Conservation (phyloP, 92 coral and sea anemone species). For the Porites divaricata region DNA sequence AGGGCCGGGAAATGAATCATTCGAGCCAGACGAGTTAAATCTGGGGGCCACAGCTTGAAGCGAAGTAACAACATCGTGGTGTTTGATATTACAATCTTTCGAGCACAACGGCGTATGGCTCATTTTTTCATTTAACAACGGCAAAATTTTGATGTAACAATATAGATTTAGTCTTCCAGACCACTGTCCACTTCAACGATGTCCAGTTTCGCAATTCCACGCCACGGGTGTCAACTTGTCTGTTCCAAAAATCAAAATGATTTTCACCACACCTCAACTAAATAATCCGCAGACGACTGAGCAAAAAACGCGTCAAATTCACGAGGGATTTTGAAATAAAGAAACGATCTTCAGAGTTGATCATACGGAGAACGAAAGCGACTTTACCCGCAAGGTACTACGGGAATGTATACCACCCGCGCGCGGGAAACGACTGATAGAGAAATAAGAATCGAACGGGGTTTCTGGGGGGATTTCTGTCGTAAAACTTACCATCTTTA, state of each 20-base stretch:
- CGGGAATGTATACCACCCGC: conserved; percentile 12
- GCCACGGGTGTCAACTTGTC: too few species aligned
- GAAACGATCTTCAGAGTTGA: neutral
- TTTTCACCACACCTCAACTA: neutral
- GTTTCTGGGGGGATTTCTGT: neutral
- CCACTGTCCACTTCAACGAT: neutral
- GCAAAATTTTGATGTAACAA: neutral
- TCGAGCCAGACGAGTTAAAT: conserved; percentile 11
- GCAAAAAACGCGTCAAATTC: neutral
- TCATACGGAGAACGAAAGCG: neutral
- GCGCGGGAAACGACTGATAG: conserved; percentile 22
- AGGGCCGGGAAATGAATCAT: conserved; percentile 4
- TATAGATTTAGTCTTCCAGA: neutral
- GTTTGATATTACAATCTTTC: conserved; percentile 22
- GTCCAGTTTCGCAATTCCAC: neutral
- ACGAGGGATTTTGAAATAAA: neutral
- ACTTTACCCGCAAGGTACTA: conserved; percentile 13
- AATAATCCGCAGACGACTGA: neutral
- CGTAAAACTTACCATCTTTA: neutral
- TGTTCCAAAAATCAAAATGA: neutral
- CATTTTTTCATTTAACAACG: conserved; percentile 8
- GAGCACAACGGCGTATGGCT: conserved; percentile 53
- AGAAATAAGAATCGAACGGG: neutral
- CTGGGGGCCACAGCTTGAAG: conserved; percentile 32
- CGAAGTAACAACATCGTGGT: conserved; percentile 38